Conservation (phyloP, 1,140 invertebrate species). For the Monochamus saltuarius region DNA sequence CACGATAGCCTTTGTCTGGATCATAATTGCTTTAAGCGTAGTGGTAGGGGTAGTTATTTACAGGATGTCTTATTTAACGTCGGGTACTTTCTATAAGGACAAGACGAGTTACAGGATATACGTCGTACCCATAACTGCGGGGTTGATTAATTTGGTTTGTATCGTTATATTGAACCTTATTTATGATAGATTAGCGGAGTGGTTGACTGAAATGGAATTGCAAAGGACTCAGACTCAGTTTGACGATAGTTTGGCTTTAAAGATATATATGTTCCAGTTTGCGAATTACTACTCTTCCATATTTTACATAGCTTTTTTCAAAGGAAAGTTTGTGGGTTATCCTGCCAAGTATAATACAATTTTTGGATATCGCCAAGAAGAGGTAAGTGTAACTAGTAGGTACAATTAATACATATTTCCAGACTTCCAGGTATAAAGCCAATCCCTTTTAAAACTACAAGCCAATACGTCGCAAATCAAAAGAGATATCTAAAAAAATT, state of each 20-base stretch:
- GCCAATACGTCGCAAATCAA: too few relatives aligned
- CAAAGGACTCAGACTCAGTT: conserved; percentile 83
- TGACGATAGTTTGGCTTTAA: conserved; percentile 80
- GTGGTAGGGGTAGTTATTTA: conserved; percentile 77
- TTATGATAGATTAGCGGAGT: conserved; percentile 56
- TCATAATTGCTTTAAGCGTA: conserved; percentile 70
- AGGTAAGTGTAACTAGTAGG: conserved; percentile 57
- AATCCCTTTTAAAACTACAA: too few relatives aligned
- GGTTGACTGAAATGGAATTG: conserved; percentile 75
- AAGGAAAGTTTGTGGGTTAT: conserved; percentile 78
- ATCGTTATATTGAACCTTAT: conserved; percentile 57
- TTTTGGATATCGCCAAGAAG: conserved; percentile 69
- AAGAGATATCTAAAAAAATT: too few relatives aligned
- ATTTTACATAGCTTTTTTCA: conserved; percentile 85
- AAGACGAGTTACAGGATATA: conserved; percentile 62
- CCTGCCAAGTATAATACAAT: conserved; percentile 74
- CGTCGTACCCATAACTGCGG: conserved; percentile 64
- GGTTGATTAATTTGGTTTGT: conserved; percentile 69
- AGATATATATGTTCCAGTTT: conserved; percentile 86
- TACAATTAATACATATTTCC: too few relatives aligned
- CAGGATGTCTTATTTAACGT: conserved; percentile 65
- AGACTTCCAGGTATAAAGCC: too few relatives aligned
- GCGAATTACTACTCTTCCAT: conserved; percentile 85
- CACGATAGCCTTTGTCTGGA: conserved; percentile 63
- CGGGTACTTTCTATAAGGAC: conserved; percentile 59